Percentiles rank a stretch among this genome's conserved stretches.
Conservation (phyloP, 2,888 invertebrate species). For the Dugesia japonica region DNA sequence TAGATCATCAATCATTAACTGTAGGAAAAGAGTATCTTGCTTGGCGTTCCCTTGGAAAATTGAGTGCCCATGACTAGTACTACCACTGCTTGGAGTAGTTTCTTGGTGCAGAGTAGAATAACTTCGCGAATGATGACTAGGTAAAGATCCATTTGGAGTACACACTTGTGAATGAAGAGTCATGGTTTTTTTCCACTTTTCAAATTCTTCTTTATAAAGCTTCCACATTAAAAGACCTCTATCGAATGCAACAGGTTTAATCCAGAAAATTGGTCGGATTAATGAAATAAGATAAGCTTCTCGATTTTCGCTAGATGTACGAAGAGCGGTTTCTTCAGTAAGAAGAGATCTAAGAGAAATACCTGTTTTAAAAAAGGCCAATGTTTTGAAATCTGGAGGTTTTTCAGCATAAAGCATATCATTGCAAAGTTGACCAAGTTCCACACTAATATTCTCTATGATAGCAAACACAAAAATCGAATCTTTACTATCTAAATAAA, state of each 20-base stretch:
- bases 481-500: constrained; percentile 37
- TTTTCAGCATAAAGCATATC: constrained; percentile 91
- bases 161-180: constrained; percentile 3
- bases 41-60: constrained; percentile 32
- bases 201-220: constrained; percentile 96
- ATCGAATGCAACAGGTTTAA: constrained; percentile 89
- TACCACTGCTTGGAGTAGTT: not conserved
- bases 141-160: not conserved
- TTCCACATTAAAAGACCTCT: constrained; percentile 81
- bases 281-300: constrained; percentile 60
- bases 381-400: constrained; percentile 87
- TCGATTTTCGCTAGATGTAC: constrained; percentile 55
- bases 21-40: constrained; percentile 72
- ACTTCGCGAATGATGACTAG: not conserved
- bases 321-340: constrained; percentile 74
- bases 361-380: constrained; percentile 88
- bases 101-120: not conserved
- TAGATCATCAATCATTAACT: constrained; percentile 84
- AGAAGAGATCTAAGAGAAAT: constrained; percentile 56
- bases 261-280: constrained; percentile 78
- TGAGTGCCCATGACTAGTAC: not conserved
- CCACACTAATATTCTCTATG: constrained; percentile 70
- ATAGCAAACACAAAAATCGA: constrained; percentile 55
- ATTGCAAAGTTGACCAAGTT: constrained; percentile 75
- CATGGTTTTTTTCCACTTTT: constrained; percentile 88